phyloP scores from a whole-genome alignment of 2,888 invertebrate genomes.

The Epiblema foenella region DNA sequence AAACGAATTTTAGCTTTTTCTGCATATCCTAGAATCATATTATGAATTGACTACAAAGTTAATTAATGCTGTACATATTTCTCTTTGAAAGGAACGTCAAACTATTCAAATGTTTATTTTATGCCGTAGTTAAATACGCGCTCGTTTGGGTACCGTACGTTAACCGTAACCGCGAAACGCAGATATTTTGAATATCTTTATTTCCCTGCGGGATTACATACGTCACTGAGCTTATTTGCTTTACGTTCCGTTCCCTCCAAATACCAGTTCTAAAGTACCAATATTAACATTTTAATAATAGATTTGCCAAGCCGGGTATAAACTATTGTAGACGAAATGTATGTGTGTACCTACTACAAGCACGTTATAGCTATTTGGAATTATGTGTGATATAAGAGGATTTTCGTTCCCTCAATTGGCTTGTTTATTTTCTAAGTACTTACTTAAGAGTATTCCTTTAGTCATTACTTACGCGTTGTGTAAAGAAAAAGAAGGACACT shows the following conservation, averaged over 20 bases:
- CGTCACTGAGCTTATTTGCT: slow-evolving; percentile 28
- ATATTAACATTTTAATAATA: slow-evolving; percentile 21
- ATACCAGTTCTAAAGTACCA: slow-evolving; percentile 7
- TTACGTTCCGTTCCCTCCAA: slow-evolving; percentile 9
- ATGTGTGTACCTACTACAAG: too few species aligned
- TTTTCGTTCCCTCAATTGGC: too few species aligned
- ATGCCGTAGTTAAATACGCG: slow-evolving; percentile 11
- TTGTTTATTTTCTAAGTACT: too few species aligned
- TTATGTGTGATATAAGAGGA: background rate
- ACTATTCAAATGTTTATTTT: slow-evolving; percentile 14
- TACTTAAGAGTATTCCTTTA: too few species aligned
- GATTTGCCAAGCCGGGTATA: slow-evolving; percentile 8
- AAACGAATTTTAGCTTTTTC: background rate
- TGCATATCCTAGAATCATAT: too few species aligned
- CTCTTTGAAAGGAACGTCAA: slow-evolving; percentile 7
- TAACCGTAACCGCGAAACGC: slow-evolving; percentile 13
- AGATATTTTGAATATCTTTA: slow-evolving; percentile 30
- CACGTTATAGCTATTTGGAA: background rate
- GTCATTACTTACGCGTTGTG: too few species aligned
- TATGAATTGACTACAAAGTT: background rate
- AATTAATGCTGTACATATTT: slow-evolving; percentile 6
- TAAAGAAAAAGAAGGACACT: too few species aligned
- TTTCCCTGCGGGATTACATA: slow-evolving; percentile 24
- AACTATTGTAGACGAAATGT: slow-evolving; percentile 9
- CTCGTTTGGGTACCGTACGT: slow-evolving; percentile 9